Percentiles rank a stretch among this genome's conserved stretches.
These are phyloP conservation scores for Tarsius wallacei DNA, from an alignment of 2,797 vertebrate genomes.

Conservation along the genomic window DNA sequence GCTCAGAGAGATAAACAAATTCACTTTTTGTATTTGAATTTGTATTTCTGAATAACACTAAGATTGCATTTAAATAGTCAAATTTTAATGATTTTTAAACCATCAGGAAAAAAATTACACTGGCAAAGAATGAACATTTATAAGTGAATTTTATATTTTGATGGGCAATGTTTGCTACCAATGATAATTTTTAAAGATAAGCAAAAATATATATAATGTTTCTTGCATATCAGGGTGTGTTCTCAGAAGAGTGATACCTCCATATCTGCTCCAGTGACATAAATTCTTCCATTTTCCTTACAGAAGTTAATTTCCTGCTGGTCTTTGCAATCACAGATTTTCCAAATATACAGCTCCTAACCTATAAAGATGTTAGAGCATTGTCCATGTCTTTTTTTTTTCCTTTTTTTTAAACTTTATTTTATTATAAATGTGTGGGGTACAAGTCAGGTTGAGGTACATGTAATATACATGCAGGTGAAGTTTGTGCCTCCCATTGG, in stretches of 20 bases:
- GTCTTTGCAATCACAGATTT: neutral
- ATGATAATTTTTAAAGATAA: neutral
- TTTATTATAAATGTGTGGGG: no score
- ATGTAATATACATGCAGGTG: no score
- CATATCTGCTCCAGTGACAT: no score
- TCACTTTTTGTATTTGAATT: neutral
- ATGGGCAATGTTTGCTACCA: neutral
- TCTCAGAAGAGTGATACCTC: neutral
- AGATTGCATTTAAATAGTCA: neutral
- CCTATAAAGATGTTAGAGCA: neutral
- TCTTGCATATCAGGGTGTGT: neutral
- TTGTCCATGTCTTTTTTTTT: no score
- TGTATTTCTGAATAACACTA: neutral
- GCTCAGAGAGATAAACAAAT: neutral
- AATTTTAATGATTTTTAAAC: neutral
- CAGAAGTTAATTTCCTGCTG: accelerated
- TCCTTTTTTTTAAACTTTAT: no score
- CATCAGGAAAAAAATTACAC: neutral
- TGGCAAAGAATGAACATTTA: neutral
- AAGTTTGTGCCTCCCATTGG: no score
- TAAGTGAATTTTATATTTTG: neutral
- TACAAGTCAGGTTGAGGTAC: no score
- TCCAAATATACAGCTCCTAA: no score
- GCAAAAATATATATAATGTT: neutral
- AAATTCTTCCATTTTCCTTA: no score